These are phyloP conservation scores for Champsocephalus gunnari DNA, from an alignment of 2,797 vertebrate genomes.

Conservation along the genomic window DNA sequence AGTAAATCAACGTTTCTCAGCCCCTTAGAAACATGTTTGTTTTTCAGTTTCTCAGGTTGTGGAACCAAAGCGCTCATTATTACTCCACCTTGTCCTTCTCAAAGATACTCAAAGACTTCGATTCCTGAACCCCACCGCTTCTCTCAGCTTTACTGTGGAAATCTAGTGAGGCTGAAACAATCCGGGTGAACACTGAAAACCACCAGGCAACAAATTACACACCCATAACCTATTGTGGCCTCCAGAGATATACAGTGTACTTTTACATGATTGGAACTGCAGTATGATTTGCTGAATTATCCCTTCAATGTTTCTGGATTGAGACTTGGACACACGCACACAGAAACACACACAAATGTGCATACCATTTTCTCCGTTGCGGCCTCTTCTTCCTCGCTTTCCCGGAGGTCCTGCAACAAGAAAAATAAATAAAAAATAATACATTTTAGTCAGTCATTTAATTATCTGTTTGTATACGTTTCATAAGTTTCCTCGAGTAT, in stretches of 20 bases:
- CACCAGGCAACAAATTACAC: constrained; percentile 73
- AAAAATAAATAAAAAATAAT: constrained; percentile 43
- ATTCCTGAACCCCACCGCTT: constrained; percentile 5
- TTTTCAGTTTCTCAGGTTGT: constrained; percentile 45
- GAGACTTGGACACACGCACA: constrained; percentile 55
- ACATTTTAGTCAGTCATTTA: constrained; percentile 45
- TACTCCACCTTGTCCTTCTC: constrained; percentile 45
- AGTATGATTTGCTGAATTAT: constrained; percentile 61
- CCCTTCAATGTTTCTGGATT: constrained; percentile 56
- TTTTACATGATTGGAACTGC: constrained; percentile 64
- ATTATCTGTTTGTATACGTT: constrained; percentile 53
- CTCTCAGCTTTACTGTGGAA: constrained; percentile 28
- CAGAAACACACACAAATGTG: constrained; percentile 62
- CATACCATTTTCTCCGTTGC: constrained; percentile 96
- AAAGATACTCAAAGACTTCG: constrained; percentile 24
- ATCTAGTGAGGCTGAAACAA: constrained; percentile 56
- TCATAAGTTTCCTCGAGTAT: constrained; percentile 33
- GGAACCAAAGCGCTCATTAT: constrained; percentile 64
- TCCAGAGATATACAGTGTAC: constrained; percentile 66
- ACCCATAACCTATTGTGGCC: constrained; percentile 68
- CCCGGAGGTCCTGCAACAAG: constrained; percentile 93
- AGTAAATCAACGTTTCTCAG: constrained; percentile 35
- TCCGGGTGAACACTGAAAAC: constrained; percentile 42
- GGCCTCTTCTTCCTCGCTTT: constrained; percentile 96
- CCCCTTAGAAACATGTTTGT: constrained; percentile 53